phyloP scores from a whole-genome alignment of 2,888 invertebrate genomes.

The Meghimatium bilineatum region DNA sequence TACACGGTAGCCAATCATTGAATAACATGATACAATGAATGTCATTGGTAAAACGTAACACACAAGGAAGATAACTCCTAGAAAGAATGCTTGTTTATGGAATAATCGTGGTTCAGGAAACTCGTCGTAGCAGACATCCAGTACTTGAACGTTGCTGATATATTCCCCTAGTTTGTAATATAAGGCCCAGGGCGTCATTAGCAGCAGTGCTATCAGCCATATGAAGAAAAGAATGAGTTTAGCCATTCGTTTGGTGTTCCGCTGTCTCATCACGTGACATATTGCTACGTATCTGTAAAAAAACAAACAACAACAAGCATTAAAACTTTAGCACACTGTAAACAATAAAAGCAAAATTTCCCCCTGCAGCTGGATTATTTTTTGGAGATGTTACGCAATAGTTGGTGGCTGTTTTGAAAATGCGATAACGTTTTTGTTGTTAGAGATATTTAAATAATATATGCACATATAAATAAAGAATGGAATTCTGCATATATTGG shows the following conservation, averaged over 20 bases:
- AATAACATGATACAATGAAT: constrained; percentile 92
- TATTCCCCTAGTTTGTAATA: constrained; percentile 83
- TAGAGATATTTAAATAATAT: no score
- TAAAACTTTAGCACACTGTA: no score
- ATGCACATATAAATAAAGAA: no score
- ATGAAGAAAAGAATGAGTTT: constrained; percentile 91
- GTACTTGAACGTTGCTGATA: constrained; percentile 42
- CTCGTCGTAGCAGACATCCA: constrained; percentile 44
- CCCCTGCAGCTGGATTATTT: no score
- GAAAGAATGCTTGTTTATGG: constrained; percentile 89
- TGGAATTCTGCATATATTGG: no score
- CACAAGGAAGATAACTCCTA: constrained; percentile 90
- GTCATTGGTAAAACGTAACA: constrained; percentile 94
- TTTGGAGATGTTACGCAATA: no score
- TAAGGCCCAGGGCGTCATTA: constrained; percentile 93
- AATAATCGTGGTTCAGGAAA: constrained; percentile 2
- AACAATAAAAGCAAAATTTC: no score
- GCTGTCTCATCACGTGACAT: constrained; percentile 94
- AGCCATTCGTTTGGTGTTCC: constrained; percentile 92
- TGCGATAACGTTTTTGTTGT: no score
- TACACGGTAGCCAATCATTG: constrained; percentile 93
- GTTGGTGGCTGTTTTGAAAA: no score
- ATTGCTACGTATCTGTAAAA: constrained; percentile 95
- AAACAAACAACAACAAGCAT: constrained; percentile 76
- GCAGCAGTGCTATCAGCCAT: constrained; percentile 90